phyloP scores from a whole-genome alignment of 2,888 invertebrate genomes.

The Perizoma affinitatum region DNA sequence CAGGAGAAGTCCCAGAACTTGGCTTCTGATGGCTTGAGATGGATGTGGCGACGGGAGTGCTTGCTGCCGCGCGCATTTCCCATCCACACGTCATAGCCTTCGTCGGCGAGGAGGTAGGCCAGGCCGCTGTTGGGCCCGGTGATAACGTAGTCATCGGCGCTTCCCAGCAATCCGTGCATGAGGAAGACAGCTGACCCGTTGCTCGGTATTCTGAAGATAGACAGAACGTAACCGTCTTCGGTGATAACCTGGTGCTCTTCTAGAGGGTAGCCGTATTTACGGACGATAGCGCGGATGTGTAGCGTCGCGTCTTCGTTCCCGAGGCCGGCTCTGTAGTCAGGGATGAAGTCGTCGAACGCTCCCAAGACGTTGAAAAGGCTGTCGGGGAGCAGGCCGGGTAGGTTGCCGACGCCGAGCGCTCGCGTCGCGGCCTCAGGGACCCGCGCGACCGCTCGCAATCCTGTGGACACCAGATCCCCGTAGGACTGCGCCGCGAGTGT shows the following conservation, averaged over 20 bases:
- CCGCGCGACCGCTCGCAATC: constrained; percentile 39
- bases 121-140: constrained; percentile 59
- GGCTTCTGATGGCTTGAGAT: constrained; percentile 59
- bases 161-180: constrained; percentile 67
- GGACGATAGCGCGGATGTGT: constrained; percentile 47
- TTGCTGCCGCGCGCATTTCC: constrained; percentile 90
- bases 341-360: constrained; percentile 42
- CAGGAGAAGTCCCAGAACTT: constrained; percentile 89
- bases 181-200: constrained; percentile 60
- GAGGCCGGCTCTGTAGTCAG: constrained; percentile 46
- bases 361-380: constrained; percentile 46
- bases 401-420: constrained; percentile 36
- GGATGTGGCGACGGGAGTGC: constrained; percentile 83
- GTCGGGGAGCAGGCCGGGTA: constrained; percentile 40
- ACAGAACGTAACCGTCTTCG: constrained; percentile 60
- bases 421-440: constrained; percentile 46
- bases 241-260: constrained; percentile 57
- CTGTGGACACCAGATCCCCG: constrained; percentile 43
- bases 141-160: constrained; percentile 65
- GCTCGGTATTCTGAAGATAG: constrained; percentile 59
- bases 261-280: constrained; percentile 58
- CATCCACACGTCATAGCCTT: constrained; percentile 91
- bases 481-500: constrained; percentile 36
- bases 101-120: constrained; percentile 80
- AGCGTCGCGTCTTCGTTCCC: constrained; percentile 57